These are phyloP conservation scores for Pygoscelis adeliae DNA, from an alignment of 2,113 vertebrate genomes.

Conservation along the genomic window DNA sequence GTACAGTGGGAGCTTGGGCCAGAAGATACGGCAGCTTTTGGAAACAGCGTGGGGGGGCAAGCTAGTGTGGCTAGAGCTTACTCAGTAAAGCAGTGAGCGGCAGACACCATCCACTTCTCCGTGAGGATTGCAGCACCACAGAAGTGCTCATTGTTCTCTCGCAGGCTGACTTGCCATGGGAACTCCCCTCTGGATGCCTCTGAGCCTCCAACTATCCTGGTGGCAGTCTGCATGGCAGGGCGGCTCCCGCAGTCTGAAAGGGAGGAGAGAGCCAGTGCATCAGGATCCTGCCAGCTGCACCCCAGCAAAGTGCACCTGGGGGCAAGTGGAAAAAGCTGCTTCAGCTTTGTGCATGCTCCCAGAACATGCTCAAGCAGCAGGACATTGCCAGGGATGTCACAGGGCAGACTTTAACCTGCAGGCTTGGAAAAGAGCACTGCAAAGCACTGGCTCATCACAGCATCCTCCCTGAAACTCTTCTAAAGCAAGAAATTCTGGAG, in stretches of 20 bases:
- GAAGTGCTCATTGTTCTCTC: conserved; percentile 81
- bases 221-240: conserved; percentile 77
- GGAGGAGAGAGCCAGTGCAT: neutral
- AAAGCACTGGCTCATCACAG: neutral
- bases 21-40: accelerated
- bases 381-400: neutral
- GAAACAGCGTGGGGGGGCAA: accelerated
- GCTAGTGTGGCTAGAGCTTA: neutral
- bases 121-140: conserved; percentile 89
- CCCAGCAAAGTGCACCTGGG: accelerated
- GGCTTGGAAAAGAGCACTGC: neutral
- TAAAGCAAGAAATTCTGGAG: neutral
- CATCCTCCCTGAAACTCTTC: neutral
- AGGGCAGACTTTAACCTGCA: neutral
- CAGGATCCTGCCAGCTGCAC: neutral
- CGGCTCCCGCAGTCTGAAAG: conserved; percentile 86
- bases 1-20: neutral
- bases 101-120: conserved; percentile 87
- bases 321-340: neutral
- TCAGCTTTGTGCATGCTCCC: neutral
- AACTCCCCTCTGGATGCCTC: conserved; percentile 85
- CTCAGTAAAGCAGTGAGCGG: conserved; percentile 93
- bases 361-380: neutral
- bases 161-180: conserved; percentile 95
- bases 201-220: conserved; percentile 87